Evolutionary conservation across 2,797 vertebrate genomes (phyloP), one percentile per base, ranked within the genome.

Genomic region (Falco rusticolus): DNA sequence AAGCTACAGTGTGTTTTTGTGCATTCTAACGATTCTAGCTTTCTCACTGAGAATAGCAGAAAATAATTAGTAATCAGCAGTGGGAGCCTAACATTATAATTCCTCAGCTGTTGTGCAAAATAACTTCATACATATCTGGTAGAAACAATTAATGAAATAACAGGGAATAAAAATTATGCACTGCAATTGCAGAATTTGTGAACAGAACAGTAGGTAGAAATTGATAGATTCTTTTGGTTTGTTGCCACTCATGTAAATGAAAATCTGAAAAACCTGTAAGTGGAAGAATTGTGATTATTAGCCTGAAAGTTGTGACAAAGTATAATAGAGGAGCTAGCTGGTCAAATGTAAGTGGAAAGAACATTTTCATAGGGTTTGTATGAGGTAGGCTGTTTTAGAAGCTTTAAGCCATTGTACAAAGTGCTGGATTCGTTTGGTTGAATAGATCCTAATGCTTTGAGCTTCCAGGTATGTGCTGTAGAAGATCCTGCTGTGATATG

Each of bases 1-100:
- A 84, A 71, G n/a, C 53, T 89, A 69, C 20, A 9, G 74, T 72
- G 10, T 39, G 13, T 82, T 85, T 87, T 74, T 91, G 29, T 91
- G 63, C 59, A 34, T 89, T 90, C 53, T 84, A 92, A 84, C 77
- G 68, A 83, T 45, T 94, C 82, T 37, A 85, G n/a, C 19, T 93
- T 95, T 90, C 72, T 96, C 33, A 78, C 24, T 48, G 91, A 85
- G 74, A 94, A 80, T 80, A 63, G 85, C 85, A 91, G 48, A 94
- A 97, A 95, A 95, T 87, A 96, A 97, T 96, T 93, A 97, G 85
- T 75, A 94, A 87, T 87, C 80, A 92, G 51, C 59, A 90, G 75
- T 92, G 75, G 70, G 85, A 94, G 65, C 81, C 86, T 93, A 95
- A 93, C 75, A 56, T 87, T 92, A 86, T 94, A 96, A 93, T 96